Conservation (phyloP, 2,113 vertebrate species). For the Pavo muticus region DNA sequence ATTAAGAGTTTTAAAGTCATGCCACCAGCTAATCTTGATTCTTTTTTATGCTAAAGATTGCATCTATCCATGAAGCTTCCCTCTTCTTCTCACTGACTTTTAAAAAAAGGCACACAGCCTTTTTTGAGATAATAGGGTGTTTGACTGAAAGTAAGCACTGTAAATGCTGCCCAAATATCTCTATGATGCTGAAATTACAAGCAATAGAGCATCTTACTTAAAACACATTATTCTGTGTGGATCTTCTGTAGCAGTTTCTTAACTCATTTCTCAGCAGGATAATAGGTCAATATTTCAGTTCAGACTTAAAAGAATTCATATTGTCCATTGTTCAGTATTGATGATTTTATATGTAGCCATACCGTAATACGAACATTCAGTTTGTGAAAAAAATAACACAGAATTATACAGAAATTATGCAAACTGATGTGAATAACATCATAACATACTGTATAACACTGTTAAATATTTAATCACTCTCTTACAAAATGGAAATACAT, state of each 20-base stretch:
- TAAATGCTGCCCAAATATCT: background rate
- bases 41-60: background rate
- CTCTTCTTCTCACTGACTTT: background rate
- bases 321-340: background rate
- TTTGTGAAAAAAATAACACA: background rate
- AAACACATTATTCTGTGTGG: background rate
- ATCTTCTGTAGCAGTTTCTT: background rate
- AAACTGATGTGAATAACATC: background rate
- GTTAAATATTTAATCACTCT: background rate
- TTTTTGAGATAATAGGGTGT: background rate
- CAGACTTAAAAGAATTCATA: background rate
- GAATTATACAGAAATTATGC: background rate
- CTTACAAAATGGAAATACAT: background rate
- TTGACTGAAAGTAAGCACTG: background rate
- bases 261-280: background rate
- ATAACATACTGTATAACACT: background rate
- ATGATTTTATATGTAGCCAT: background rate
- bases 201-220: background rate
- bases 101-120: background rate
- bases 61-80: background rate
- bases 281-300: background rate
- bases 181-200: background rate
- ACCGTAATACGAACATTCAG: background rate
- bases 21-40: background rate
- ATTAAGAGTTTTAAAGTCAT: background rate